Conservation (phyloP, 30 jellyfish, hydroid and myxozoan species). For the Clytia hemisphaerica region DNA sequence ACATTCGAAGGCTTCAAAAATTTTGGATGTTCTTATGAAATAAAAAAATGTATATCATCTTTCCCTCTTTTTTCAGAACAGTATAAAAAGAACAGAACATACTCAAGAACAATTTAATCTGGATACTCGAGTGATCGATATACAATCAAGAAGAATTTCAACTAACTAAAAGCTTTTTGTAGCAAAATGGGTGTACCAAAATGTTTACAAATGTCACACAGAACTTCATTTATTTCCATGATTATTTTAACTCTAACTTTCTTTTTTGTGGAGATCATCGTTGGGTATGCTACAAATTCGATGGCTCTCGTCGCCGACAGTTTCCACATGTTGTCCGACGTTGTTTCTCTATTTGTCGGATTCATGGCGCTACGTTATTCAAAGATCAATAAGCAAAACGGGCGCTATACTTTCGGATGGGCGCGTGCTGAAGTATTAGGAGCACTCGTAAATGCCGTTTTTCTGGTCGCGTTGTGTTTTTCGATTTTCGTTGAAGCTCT, state of each 20-base stretch:
- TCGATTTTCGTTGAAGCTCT: conserved; percentile 78
- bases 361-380: conserved; percentile 82
- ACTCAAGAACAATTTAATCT: too few species aligned
- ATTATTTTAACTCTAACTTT: conserved; percentile 71
- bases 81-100: too few species aligned
- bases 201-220: conserved; percentile 68
- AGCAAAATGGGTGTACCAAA: too few species aligned
- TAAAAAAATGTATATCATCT: too few species aligned
- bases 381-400: conserved; percentile 56
- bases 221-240: conserved; percentile 89
- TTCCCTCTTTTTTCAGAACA: too few species aligned
- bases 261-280: conserved; percentile 83
- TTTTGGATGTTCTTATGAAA: too few species aligned
- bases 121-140: too few species aligned
- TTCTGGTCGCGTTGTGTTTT: conserved; percentile 92
- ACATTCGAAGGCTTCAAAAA: too few species aligned
- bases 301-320: conserved; percentile 99
- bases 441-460: conserved; percentile 91
- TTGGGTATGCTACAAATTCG: conserved; percentile 93
- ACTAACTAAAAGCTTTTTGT: too few species aligned
- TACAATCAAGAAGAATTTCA: too few species aligned
- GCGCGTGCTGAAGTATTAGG: conserved; percentile 97
- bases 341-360: conserved; percentile 92
- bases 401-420: conserved; percentile 95
- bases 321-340: conserved; percentile 97